A percentile compares a stretch with the other conserved stretches of the same genome.
phyloP scores from a whole-genome alignment of 2,888 invertebrate genomes.

The Watsonalla binaria region DNA sequence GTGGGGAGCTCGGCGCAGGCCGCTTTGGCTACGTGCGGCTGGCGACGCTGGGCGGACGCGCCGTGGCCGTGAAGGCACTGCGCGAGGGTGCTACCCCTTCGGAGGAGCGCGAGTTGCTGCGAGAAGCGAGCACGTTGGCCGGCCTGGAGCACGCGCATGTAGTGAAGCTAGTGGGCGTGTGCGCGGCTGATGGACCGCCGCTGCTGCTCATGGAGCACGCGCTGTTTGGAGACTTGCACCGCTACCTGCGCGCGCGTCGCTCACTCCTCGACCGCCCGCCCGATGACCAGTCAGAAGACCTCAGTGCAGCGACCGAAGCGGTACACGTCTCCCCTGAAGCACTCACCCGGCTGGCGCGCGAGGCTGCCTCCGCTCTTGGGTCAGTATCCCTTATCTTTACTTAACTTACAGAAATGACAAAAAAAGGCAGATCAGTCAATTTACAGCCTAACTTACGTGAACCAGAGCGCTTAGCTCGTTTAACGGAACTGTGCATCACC shows the following conservation, averaged over 20 bases:
- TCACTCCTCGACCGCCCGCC: conserved; percentile 82
- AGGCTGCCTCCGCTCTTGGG: conserved; percentile 42
- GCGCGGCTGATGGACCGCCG: conserved; percentile 87
- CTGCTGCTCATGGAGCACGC: conserved; percentile 95
- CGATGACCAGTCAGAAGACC: conserved; percentile 26
- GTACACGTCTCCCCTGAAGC: conserved; percentile 37
- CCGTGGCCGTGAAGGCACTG: conserved; percentile 90
- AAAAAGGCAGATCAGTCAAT: no score
- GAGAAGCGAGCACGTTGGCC: conserved; percentile 94
- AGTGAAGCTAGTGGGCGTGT: conserved; percentile 87
- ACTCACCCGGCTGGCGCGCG: conserved; percentile 43
- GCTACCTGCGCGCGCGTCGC: conserved; percentile 83
- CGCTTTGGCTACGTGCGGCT: conserved; percentile 48
- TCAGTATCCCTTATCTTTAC: conserved; percentile 67
- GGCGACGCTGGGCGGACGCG: conserved; percentile 56
- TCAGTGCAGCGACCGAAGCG: conserved; percentile 78
- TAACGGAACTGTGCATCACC: no score
- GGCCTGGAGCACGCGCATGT: conserved; percentile 91
- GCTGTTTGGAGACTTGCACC: conserved; percentile 92
- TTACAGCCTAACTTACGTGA: no score
- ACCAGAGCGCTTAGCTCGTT: no score
- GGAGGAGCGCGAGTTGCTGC: conserved; percentile 84
- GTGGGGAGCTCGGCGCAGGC: conserved; percentile 47
- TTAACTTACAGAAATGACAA: no score
- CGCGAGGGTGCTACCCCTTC: conserved; percentile 87